Conservation (phyloP, 1,140 invertebrate species). For the Diachasmimorpha longicaudata region DNA sequence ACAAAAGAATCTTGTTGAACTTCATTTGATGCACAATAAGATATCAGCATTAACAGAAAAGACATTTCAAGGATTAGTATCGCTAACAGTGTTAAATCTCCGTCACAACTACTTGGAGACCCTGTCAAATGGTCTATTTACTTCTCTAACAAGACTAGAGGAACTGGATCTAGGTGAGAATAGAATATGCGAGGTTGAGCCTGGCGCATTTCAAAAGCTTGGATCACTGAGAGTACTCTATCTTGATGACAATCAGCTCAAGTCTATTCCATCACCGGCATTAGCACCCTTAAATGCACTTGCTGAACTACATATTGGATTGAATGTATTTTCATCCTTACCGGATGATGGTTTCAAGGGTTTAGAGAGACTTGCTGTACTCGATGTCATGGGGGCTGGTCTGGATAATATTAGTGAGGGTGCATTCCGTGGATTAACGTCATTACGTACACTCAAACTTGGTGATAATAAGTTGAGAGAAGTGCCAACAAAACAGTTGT, state of each 20-base stretch:
- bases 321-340: conserved; percentile 79
- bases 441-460: conserved; percentile 76
- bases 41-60: conserved; percentile 78
- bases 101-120: conserved; percentile 83
- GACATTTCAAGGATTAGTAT: conserved; percentile 79
- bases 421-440: conserved; percentile 77
- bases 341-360: conserved; percentile 78
- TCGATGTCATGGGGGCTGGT: conserved; percentile 82
- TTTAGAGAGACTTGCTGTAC: conserved; percentile 73
- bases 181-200: conserved; percentile 80
- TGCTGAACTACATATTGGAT: conserved; percentile 82
- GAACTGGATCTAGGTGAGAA: conserved; percentile 89
- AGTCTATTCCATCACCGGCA: conserved; percentile 74
- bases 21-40: conserved; percentile 85
- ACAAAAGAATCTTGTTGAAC: conserved; percentile 80
- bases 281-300: conserved; percentile 75
- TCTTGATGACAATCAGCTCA: conserved; percentile 85
- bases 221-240: conserved; percentile 77
- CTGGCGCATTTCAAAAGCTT: conserved; percentile 79
- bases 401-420: conserved; percentile 76
- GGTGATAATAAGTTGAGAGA: conserved; percentile 77
- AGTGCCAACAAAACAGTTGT: conserved; percentile 78
- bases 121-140: conserved; percentile 77
- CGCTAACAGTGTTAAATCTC: conserved; percentile 80
- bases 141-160: conserved; percentile 75